Evolutionary conservation across 2,113 vertebrate species (phyloP), one percentile per base, ranked within the genome.

Genomic region (Gallinago jamesoni): DNA sequence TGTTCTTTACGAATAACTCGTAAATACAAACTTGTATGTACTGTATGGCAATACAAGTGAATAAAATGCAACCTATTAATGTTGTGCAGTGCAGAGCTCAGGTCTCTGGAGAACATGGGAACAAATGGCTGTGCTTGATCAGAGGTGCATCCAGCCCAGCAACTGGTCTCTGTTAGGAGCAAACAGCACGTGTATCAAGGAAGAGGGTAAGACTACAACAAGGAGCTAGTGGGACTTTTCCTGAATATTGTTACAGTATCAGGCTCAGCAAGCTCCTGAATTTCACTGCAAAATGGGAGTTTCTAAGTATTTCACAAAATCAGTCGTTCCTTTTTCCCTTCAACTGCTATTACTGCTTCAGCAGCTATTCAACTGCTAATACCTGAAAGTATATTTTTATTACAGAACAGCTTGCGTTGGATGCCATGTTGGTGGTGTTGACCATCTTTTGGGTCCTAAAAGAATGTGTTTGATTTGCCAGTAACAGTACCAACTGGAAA

Each of bases 161-260:
- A 19, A 6, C 59, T 89, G 64, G 5, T 66, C 55, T 66, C 64
- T 56, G 53, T 22, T 20, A 37, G 50, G 13, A 75, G 56, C 41
- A 63, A 67, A 21, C 27, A 66, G 6, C 12, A 35, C 10, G 0
- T 7, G 28, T 20, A 24, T 85, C 1, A 0, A 52, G 18, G 15
- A 62, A 69, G 45, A 41, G 19, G 5, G 14, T 60, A 9, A 47
- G 50, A 84, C 20, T 1, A 0, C n/a, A 74, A 52, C 22, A 64
- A 37, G 11, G 39, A 50, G 3, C 13, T 14, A 6, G 12, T 45
- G 37, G 12, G 24, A 41, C 39, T 75, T 67, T 45, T 57, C 33
- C 56, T 28, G 30, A 62, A 24, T 35, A 16, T 33, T 31, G 10
- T 37, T 83, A n/a, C 35, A 23, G 5, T 82, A 62, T 47, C 25